Conservation (phyloP, 2,113 vertebrate species). For the Neoarius graeffei region DNA sequence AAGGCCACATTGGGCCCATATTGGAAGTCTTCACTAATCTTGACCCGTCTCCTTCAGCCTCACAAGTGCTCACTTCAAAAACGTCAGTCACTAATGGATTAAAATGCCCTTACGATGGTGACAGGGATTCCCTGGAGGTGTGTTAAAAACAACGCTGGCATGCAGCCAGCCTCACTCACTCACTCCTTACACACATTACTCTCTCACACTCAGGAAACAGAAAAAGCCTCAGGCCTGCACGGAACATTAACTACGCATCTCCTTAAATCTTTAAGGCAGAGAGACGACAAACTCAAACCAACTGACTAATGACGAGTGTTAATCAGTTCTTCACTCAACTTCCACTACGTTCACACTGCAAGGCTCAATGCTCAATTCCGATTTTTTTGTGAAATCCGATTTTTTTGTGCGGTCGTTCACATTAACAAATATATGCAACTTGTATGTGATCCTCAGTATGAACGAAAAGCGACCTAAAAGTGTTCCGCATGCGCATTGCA, state of each 20-base stretch:
- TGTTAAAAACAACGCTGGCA: background rate
- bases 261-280: constrained; percentile 3
- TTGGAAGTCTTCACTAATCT: background rate
- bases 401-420: too few species aligned
- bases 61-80: background rate
- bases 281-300: background rate
- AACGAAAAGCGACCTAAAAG: too few species aligned
- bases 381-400: too few species aligned
- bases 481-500: too few species aligned
- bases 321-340: background rate
- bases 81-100: background rate
- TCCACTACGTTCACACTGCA: too few species aligned
- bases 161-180: background rate
- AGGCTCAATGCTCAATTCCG: too few species aligned
- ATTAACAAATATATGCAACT: too few species aligned
- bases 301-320: background rate
- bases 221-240: background rate
- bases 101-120: background rate
- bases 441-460: too few species aligned
- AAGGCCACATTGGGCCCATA: background rate
- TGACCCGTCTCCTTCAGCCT: background rate
- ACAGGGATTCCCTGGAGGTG: background rate
- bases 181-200: background rate
- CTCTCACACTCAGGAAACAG: background rate
- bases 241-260: background rate